phyloP scores from a whole-genome alignment of 2,797 vertebrate species.

The Anguilla marmorata region DNA sequence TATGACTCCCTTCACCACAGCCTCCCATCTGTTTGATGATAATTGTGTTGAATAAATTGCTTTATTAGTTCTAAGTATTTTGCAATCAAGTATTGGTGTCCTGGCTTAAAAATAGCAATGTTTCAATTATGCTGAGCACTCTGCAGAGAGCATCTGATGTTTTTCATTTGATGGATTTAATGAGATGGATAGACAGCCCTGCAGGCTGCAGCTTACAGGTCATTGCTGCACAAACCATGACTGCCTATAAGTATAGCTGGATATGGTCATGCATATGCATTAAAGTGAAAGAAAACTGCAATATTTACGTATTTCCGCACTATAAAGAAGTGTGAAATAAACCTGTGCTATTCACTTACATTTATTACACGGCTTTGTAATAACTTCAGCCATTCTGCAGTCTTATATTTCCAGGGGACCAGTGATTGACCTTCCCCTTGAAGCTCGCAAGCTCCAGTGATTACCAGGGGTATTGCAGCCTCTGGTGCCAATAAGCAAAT shows the following conservation, averaged over 20 bases:
- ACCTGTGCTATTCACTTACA: background rate
- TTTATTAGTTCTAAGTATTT: slow-evolving; percentile 9
- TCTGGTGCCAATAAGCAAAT: no score
- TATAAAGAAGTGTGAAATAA: no score
- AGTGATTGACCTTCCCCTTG: no score
- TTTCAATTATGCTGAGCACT: slow-evolving; percentile 5
- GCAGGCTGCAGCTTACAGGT: background rate
- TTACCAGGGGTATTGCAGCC: no score
- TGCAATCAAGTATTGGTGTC: background rate
- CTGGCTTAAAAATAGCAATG: background rate
- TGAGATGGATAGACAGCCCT: background rate
- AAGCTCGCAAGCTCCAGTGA: no score
- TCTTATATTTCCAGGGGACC: no score
- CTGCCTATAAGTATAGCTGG: background rate
- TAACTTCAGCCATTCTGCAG: no score
- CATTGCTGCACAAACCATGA: background rate
- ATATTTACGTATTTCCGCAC: no score
- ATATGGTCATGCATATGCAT: background rate
- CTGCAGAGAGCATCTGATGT: background rate
- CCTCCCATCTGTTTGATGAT: background rate
- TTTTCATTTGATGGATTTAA: background rate
- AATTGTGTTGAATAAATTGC: background rate
- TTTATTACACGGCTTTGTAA: no score
- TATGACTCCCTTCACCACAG: background rate
- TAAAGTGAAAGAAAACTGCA: background rate